A percentile compares a stretch with the other conserved stretches of the same genome.
Conservation (phyloP, 2,888 invertebrate species). For the Liposcelis brunnea region DNA sequence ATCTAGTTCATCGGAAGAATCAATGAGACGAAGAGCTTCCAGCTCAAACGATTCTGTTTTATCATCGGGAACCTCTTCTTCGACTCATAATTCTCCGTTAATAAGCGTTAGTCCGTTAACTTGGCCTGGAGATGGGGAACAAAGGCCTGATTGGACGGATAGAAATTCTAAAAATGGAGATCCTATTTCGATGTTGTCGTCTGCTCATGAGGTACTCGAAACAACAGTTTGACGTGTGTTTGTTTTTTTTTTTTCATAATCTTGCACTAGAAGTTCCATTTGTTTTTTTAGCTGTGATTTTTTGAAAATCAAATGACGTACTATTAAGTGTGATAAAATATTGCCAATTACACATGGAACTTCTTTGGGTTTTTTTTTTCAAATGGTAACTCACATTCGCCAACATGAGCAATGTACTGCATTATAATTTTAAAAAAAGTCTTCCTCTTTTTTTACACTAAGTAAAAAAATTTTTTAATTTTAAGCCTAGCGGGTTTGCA, state of each 20-base stretch:
- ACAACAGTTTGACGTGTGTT: slow-evolving; percentile 39
- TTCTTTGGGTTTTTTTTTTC: too few species aligned
- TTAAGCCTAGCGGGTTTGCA: too few species aligned
- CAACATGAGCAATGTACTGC: too few species aligned
- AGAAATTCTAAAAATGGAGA: slow-evolving; percentile 1
- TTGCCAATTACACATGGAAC: too few species aligned
- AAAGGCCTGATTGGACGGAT: slow-evolving; percentile 3
- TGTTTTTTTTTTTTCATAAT: background rate
- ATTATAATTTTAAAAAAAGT: too few species aligned
- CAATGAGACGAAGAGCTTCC: slow-evolving; percentile 38
- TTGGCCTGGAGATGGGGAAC: slow-evolving; percentile 6
- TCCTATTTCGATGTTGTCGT: slow-evolving; percentile 1
- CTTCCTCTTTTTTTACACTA: too few species aligned
- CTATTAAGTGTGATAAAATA: too few species aligned
- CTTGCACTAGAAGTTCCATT: too few species aligned
- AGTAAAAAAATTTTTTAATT: too few species aligned
- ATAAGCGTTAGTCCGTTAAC: slow-evolving; percentile 21
- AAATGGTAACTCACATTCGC: too few species aligned
- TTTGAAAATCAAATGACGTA: too few species aligned
- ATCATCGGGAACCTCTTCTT: slow-evolving; percentile 30
- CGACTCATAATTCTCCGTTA: slow-evolving; percentile 22
- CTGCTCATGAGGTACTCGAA: slow-evolving; percentile 42
- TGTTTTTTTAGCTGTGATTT: too few species aligned
- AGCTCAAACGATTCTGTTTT: slow-evolving; percentile 40
- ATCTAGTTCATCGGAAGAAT: slow-evolving; percentile 41